Evolutionary conservation across 1,140 invertebrate species (phyloP), one percentile per base, ranked within the genome.

Genomic region (Aphaenogaster floridana): DNA sequence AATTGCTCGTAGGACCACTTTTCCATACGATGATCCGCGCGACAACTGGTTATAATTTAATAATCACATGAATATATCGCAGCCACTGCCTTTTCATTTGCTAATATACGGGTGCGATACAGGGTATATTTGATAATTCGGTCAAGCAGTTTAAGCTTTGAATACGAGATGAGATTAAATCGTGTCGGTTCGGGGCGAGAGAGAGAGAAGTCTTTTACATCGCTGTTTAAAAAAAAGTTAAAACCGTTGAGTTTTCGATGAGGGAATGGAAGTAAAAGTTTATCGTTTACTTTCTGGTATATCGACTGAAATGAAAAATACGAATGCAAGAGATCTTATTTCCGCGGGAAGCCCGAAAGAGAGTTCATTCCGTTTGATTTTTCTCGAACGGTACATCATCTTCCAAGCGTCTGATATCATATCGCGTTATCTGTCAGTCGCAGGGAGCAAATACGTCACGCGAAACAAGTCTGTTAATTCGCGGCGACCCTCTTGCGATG

Each of bases 401-500:
- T 17, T 69, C n/a, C 17, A 39, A 36, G 45, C 7, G 11, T 61
- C 28, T 8, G 57, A 54, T 69, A 80, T 69, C 36, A 15, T 50
- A 15, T 80, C 78, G 13, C 77, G 48, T 80, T 80, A 80, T 80
- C 78, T 69, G 48, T 28, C 59, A 72, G 36, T 78, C 71, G 71
- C 78, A 87, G 88, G 34, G 85, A 72, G 87, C 79, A 88, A 88
- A 86, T 89, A 79, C 86, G 90, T 88, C 90, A 86, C 72, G 91
- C 92, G 91, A 92, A 93, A 93, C 93, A 93, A 93, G 91, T 89
- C 87, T 81, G 93, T 93, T 93, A 93, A 93, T 93, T 93, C 92
- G 86, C 72, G 63, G 69, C 83, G 71, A 85, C 88, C 81, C 89
- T 87, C 63, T 69, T 59, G 78, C 76, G 80, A 61, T 71, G 61